Base-by-base conservation (phyloP, 1,140 invertebrate genomes). In the Zaprionus ghesquierei region DNA sequence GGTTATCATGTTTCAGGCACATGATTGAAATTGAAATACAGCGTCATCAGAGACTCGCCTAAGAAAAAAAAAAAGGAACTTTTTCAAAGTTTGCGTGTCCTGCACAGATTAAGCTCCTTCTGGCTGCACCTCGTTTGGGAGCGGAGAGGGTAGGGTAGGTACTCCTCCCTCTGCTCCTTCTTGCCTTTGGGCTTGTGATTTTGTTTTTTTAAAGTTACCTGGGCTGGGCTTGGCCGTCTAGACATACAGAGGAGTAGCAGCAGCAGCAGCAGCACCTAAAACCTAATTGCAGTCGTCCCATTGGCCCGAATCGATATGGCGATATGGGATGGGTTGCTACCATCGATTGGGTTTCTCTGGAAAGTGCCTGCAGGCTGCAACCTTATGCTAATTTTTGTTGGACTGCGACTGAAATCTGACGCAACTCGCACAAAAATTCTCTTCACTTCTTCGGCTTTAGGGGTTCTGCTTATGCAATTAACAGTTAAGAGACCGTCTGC, bases 1-100 rank as follows among this genome's bases (percentile, higher is more conserved):
- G 54, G 81, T 87, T 89, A 89, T 89, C 84, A 89, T 89, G 84
- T 89, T 89, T 89, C 84, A 84, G 69, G 77, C 84, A 56, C 84
- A 87, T 87, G 84, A 89, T 89, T 89, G 63, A 82, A 87, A 73
- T 73, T 73, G 56, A 73, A 66, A 60, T 78, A 75, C 75, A 75
- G 75, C 69, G 77, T 54, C 70, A 44, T 44, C 38, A 44, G 35
- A 38, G 35, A 73, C 81, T 79, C 70, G 72, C n/a, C n/a, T n/a
- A n/a, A 46, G 23, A 27, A 38, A 9, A 63, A 20, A 53, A 31
- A 20, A 41, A 41, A 51, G 18, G 20, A 41, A 44, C 29, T 27
- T 56, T 23, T 20, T n/a, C n/a, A n/a, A 56, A 35, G 15, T 54
- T 89, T 89, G 84, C 84, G 84, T 89, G 84, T 89, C 84, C 84